Conservation (phyloP, 2,888 invertebrate genomes). For the Aromia moschata region DNA sequence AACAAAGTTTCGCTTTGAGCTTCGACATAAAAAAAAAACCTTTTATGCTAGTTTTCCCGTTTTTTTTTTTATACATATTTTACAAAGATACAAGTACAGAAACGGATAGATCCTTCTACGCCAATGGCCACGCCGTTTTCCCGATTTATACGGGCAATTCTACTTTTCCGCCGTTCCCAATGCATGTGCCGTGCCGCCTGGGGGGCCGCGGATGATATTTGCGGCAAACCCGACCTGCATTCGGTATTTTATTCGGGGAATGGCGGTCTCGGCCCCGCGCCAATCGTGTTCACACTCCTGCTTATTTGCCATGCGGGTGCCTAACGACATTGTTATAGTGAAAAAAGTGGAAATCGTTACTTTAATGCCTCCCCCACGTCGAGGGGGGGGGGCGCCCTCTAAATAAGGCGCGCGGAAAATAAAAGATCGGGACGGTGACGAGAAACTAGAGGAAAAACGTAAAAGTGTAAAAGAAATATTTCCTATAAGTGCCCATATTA, state of each 20-base stretch:
- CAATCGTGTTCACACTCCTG: constrained; percentile 48
- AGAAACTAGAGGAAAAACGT: not conserved
- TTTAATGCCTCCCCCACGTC: constrained; percentile 33
- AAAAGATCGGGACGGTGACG: constrained; percentile 3
- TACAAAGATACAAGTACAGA: no score
- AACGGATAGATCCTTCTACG: no score
- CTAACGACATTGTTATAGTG: constrained; percentile 56
- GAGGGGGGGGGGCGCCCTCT: constrained; percentile 28
- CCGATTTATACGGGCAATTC: constrained; percentile 41
- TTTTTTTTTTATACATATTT: no score
- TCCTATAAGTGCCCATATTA: no score
- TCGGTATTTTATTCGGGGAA: constrained; percentile 52
- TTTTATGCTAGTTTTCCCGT: no score
- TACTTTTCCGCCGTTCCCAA: constrained; percentile 19
- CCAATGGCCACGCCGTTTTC: no score
- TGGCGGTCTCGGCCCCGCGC: constrained; percentile 42
- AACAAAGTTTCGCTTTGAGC: no score
- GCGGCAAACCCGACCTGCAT: constrained; percentile 51
- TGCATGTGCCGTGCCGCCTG: constrained; percentile 29
- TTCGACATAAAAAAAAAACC: no score
- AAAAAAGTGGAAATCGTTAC: constrained; percentile 42
- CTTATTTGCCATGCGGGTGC: constrained; percentile 56
- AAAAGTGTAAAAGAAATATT: no score
- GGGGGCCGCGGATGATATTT: constrained; percentile 41
- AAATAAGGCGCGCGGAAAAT: constrained; percentile 32